Percentiles rank a stretch among this genome's conserved stretches.
phyloP scores from a whole-genome alignment of 2,113 vertebrate genomes.

The Saccopteryx leptura region DNA sequence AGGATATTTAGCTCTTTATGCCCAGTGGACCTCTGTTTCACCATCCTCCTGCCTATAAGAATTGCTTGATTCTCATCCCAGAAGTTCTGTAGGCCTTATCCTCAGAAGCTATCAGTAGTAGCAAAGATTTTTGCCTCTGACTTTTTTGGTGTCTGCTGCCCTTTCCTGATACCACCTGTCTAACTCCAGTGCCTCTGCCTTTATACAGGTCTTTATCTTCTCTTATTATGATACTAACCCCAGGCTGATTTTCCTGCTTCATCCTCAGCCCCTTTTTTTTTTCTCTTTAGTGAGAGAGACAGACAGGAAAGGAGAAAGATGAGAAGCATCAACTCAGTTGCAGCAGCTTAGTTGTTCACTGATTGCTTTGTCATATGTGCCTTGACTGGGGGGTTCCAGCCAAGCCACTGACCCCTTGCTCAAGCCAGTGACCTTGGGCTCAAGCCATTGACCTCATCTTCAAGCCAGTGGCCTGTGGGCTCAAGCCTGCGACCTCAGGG shows the following conservation, averaged over 20 bases:
- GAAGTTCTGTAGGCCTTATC: constrained; percentile 11
- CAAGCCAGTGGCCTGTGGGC: no score
- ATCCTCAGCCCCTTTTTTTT: neutral
- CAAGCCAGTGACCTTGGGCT: no score
- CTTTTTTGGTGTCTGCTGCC: neutral
- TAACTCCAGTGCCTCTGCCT: neutral
- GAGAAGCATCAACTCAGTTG: no score
- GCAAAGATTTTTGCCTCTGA: constrained; percentile 26
- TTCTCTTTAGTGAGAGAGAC: no score
- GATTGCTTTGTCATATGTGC: no score
- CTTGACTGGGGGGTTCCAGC: no score
- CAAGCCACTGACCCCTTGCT: no score
- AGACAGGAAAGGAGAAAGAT: no score
- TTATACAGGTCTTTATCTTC: neutral
- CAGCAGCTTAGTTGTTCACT: no score
- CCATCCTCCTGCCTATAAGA: neutral
- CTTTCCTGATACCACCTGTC: constrained; percentile 16
- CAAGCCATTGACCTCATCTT: no score
- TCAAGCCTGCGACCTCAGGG: no score
- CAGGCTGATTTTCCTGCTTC: neutral
- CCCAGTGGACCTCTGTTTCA: neutral
- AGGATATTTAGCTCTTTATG: neutral
- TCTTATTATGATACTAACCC: neutral
- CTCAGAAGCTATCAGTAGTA: neutral
- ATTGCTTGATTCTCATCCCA: neutral